phyloP scores from a whole-genome alignment of 2,797 vertebrate genomes.

The Micrastur ruficollis region DNA sequence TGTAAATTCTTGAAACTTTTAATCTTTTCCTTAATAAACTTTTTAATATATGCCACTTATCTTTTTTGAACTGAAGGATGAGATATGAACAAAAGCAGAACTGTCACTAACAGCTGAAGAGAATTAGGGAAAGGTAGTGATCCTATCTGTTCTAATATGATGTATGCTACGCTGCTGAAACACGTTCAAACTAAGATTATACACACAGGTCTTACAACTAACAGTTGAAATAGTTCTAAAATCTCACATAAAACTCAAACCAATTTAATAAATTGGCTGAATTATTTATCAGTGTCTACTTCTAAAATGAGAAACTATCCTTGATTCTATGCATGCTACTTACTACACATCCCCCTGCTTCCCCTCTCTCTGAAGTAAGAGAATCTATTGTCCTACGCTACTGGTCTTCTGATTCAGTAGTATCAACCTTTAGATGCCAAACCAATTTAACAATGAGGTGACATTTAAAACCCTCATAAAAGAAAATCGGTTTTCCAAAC shows the following conservation, averaged over 20 bases:
- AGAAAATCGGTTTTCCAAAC: background rate
- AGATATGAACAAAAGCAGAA: conserved; percentile 2
- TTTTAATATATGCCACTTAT: background rate
- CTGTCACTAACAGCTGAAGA: background rate
- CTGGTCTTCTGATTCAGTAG: background rate
- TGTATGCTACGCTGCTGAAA: background rate
- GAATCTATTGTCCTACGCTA: background rate
- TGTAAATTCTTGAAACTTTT: background rate
- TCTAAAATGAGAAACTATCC: background rate
- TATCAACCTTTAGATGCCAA: background rate
- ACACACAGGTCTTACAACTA: background rate
- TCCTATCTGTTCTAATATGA: background rate
- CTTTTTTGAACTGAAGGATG: background rate
- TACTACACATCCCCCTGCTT: background rate
- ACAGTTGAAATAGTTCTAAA: background rate
- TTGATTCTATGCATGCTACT: background rate
- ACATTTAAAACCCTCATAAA: conserved; percentile 2
- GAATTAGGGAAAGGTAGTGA: background rate
- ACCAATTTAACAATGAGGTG: conserved; percentile 14
- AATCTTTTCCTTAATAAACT: background rate
- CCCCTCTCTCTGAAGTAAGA: background rate
- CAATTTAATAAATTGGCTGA: background rate
- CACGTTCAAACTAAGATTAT: background rate
- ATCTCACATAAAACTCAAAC: background rate
- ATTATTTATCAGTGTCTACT: background rate